Percentiles rank a stretch among this genome's conserved stretches.
phyloP scores from a whole-genome alignment of 2,888 invertebrate species.

The Dioctria rufipes region DNA sequence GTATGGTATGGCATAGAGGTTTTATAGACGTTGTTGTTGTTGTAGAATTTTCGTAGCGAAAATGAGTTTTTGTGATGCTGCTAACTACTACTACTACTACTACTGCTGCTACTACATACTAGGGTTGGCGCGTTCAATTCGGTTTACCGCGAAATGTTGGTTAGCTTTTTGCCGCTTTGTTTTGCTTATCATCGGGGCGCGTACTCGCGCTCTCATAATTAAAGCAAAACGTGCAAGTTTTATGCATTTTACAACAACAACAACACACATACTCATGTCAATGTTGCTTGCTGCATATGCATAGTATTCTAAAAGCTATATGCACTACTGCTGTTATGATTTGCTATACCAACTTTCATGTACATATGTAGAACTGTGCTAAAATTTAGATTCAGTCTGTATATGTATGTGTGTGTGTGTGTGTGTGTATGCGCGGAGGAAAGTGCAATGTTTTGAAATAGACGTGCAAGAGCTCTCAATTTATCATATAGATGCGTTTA shows the following conservation, averaged over 20 bases:
- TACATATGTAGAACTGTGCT: too few relatives aligned
- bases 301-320: background rate
- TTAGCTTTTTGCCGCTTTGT: conserved; percentile 12
- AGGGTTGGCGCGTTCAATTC: background rate
- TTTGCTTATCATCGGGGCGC: conserved; percentile 1
- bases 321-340: too few relatives aligned
- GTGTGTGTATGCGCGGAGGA: background rate
- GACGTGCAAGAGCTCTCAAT: conserved; percentile 13
- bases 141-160: conserved; percentile 9
- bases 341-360: too few relatives aligned
- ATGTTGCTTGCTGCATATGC: background rate
- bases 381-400: too few relatives aligned
- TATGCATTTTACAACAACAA: conserved; percentile 3
- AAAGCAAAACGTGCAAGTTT: conserved; percentile 11
- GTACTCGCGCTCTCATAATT: background rate
- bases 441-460: background rate
- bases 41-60: background rate
- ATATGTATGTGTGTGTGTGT: background rate
- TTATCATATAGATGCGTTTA: conserved; percentile 14
- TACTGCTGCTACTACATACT: too few relatives aligned
- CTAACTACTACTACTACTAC: too few relatives aligned
- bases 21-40: too few relatives aligned
- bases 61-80: conserved; percentile 1
- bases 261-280: too few relatives aligned
- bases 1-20: too few relatives aligned